Base-by-base conservation (phyloP, 2,797 vertebrate genomes). In the Psittacula echo region DNA sequence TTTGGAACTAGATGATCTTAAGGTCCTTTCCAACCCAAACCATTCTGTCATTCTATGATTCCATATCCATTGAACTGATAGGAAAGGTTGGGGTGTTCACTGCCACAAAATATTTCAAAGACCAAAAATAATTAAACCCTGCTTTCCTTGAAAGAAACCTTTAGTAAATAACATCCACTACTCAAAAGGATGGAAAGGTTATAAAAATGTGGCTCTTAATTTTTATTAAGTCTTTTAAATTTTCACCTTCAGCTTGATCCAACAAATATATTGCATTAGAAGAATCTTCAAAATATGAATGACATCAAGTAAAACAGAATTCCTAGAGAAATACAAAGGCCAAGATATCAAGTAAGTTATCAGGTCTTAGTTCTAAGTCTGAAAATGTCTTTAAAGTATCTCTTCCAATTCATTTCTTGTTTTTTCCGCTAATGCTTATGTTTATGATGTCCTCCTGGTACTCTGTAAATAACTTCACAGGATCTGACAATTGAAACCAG, bases 231-330 rank as follows among this genome's bases (percentile, higher is more conserved):
- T 13, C 17, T 45, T 60, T 44, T 76, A 44, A 37, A 45, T 60
- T 70, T 70, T 79, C 39, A 56, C 24, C 48, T 66, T 75, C 42
- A 54, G 54, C 34, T 93, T 66, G 47, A 75, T 16, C 53, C 1
- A 2, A 50, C 13, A 68, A 91, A 79, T 16, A 9, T 12, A 56
- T 77, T 0, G 1, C 11, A 29, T 1, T 1, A n/a, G 39, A 82
- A 60, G 23, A 81, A 80, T 19, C 22, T 68, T 91, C 42, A 68
- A 71, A 67, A 75, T 8, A 11, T 7, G 66, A 50, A 37, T 7
- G 37, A 44, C n/a, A 82, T 44, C 30, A 74, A 71, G 45, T 30
- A 30, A 89, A 91, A 37, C 17, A 75, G 76, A 79, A 70, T 58
- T 72, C 24, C 15, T 37, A 23, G 13, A 61, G 72, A 85, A 94